Base-by-base conservation (phyloP, 2,888 invertebrate genomes). In the Epirrhoe tristata region DNA sequence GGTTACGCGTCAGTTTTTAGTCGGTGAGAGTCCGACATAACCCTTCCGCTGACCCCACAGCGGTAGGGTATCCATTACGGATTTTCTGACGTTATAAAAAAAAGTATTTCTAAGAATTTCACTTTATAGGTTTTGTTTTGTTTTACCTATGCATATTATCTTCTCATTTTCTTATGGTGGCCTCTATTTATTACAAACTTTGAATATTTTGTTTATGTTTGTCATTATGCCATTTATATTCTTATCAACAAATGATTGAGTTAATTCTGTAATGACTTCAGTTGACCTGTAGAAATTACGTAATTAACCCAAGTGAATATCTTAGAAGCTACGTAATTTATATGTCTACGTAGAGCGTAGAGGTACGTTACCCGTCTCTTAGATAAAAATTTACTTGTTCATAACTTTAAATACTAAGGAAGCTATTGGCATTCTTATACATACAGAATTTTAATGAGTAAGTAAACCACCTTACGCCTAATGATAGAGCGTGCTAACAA, bases 251-350 rank as follows among this genome's bases (percentile, higher is more conserved):
- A 53, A 46, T 34, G 46, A 10, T 68, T 65, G 63, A 60, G 57
- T 59, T 56, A 63, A 67, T 63, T 57, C 60, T 34, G 52, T 58
- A 62, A 55, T 66, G 62, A 10, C 39, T 43, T 43, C 39, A 43
- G 39, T 43, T 43, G 39, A 43, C 39, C 39, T 43, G 39, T 39
- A 8, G 10, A 12, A 43, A 43, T 43, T 43, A 43, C 43, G 46
- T 54, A 62, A 55, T 66, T 66, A 66, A 62, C 66, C 66, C 17
- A 61, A 48, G 17, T 16, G 57, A 36, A 66, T 46, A 60, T 7
- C 48, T 43, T 5, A 51, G 46, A 46, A 14, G 6, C 14, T 39
- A 7, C 39, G 39, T 8, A 39, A 10, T 10, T 43, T 43, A 3
- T 10, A 43, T 12, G 12, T 39, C 39, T 43, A 12, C 39, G 5